These are phyloP conservation scores for Polyommatus iphigenia DNA, from an alignment of 2,888 invertebrate genomes.

Conservation along the genomic window DNA sequence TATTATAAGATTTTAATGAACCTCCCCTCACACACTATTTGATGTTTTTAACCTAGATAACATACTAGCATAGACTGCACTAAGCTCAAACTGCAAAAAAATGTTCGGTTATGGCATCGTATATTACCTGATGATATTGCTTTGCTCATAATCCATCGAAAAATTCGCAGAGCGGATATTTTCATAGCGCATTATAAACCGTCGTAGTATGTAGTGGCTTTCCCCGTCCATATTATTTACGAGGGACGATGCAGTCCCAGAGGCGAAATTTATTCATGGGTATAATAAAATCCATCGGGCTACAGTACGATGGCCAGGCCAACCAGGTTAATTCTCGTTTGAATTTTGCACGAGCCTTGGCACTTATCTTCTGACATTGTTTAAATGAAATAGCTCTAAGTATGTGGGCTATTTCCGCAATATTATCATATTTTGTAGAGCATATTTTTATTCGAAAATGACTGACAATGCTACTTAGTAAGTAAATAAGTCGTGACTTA, in stretches of 20 bases:
- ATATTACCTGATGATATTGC: slow-evolving; percentile 40
- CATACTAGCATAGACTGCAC: not conserved
- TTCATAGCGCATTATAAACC: slow-evolving; percentile 51
- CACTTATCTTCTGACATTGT: slow-evolving; percentile 38
- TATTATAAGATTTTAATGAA: not conserved
- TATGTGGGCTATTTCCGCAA: not conserved
- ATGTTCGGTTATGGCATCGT: not conserved
- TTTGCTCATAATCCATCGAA: slow-evolving; percentile 50
- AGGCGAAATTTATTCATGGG: slow-evolving; percentile 73
- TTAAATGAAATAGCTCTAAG: slow-evolving; percentile 13
- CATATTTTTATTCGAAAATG: no score
- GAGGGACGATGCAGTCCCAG: slow-evolving; percentile 56
- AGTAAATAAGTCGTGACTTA: no score
- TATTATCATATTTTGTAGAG: not conserved
- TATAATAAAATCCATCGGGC: slow-evolving; percentile 73
- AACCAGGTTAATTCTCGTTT: slow-evolving; percentile 64
- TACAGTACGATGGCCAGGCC: slow-evolving; percentile 50
- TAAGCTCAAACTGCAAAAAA: not conserved
- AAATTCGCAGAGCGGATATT: slow-evolving; percentile 45
- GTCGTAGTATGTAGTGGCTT: slow-evolving; percentile 58
- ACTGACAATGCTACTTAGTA: no score
- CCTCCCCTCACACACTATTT: not conserved
- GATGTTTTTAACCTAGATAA: not conserved
- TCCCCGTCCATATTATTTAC: slow-evolving; percentile 67
- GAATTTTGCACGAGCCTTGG: slow-evolving; percentile 53